Percentiles rank a stretch among this genome's conserved stretches.
Conservation (phyloP, 2,888 invertebrate species). For the Ferdinandea cuprea region DNA sequence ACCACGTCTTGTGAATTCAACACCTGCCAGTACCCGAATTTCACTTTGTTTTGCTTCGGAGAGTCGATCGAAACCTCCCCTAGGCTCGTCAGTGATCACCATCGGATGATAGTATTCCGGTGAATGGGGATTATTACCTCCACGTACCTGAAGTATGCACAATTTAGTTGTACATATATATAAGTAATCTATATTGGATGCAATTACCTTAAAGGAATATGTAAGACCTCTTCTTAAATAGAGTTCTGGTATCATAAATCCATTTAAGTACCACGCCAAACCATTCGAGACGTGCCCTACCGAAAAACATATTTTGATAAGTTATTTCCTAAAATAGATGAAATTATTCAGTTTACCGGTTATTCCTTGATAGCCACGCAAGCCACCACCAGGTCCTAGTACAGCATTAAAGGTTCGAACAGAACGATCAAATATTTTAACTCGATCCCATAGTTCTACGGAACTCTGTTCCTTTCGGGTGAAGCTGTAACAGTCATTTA, state of each 20-base stretch:
- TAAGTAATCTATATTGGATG: not conserved
- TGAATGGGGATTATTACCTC: constrained; percentile 95
- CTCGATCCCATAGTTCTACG: constrained; percentile 85
- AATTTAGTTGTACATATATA: too few species aligned
- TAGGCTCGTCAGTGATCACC: constrained; percentile 92
- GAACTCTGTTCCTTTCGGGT: constrained; percentile 83
- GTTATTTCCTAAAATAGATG: not conserved
- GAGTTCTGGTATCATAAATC: constrained; percentile 92
- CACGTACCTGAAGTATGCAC: constrained; percentile 85
- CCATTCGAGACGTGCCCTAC: constrained; percentile 88
- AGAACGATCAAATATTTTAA: constrained; percentile 87
- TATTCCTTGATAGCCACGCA: constrained; percentile 89
- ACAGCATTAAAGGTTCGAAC: constrained; percentile 91
- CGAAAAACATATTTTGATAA: not conserved
- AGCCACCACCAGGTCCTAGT: constrained; percentile 93
- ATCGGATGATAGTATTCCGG: constrained; percentile 94
- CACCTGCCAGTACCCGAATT: constrained; percentile 90
- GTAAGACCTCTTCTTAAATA: constrained; percentile 93
- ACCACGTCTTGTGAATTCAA: constrained; percentile 91
- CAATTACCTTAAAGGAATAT: constrained; percentile 89
- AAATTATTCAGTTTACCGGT: constrained; percentile 83
- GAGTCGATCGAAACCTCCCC: constrained; percentile 91
- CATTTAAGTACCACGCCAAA: constrained; percentile 96
- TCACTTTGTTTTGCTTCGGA: constrained; percentile 88
- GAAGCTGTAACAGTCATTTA: constrained; percentile 90